Conservation (phyloP, 2,113 vertebrate species). For the Xenus cinereus region DNA sequence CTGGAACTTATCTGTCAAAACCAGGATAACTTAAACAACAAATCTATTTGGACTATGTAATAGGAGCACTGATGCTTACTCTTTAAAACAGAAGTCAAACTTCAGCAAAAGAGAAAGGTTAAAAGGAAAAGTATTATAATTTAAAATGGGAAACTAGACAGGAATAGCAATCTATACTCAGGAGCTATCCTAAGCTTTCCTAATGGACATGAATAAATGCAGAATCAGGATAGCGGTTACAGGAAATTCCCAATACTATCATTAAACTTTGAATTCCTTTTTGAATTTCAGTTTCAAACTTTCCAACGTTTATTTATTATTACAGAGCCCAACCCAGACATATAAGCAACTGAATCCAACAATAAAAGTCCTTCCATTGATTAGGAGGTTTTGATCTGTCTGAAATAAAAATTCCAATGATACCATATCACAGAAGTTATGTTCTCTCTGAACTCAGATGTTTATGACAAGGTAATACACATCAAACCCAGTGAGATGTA, state of each 20-base stretch:
- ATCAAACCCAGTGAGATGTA: neutral
- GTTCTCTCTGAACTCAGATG: neutral
- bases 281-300: neutral
- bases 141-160: neutral
- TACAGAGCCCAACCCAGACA: neutral
- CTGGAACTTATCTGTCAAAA: neutral
- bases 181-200: neutral
- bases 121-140: neutral
- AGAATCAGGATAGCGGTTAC: neutral
- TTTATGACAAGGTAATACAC: neutral
- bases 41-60: neutral
- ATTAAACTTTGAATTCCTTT: neutral
- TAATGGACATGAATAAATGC: neutral
- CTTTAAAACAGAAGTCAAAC: neutral
- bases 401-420: neutral
- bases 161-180: neutral
- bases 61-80: neutral
- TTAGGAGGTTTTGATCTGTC: neutral
- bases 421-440: neutral
- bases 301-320: neutral
- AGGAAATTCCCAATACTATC: neutral
- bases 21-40: neutral
- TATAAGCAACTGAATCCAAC: neutral
- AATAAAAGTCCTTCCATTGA: neutral
- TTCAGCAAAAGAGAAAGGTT: neutral